These are phyloP conservation scores for Yponomeuta cagnagella DNA, from an alignment of 2,888 invertebrate genomes.

Conservation along the genomic window DNA sequence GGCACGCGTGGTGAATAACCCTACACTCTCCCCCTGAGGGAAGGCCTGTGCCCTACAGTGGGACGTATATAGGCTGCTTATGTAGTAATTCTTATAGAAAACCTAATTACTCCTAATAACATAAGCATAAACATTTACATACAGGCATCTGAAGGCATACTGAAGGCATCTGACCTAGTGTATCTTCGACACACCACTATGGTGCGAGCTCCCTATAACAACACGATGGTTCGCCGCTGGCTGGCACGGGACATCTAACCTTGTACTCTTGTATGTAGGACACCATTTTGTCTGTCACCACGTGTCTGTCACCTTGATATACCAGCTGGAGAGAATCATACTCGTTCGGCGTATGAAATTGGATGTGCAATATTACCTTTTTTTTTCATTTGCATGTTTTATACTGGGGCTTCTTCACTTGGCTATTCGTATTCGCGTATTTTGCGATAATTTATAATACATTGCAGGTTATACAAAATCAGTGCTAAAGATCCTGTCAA, in stretches of 20 bases:
- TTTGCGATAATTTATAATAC: no score
- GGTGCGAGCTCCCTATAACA: background rate
- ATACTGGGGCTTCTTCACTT: no score
- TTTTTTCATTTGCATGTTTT: no score
- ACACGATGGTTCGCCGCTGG: background rate
- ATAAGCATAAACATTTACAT: no score
- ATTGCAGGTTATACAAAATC: no score
- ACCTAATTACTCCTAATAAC: background rate
- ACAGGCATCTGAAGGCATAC: background rate
- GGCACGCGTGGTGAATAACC: no score
- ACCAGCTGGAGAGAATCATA: background rate
- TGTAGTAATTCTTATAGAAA: background rate
- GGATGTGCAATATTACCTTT: no score
- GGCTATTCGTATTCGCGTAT: no score
- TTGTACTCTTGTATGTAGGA: background rate
- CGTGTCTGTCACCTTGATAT: background rate
- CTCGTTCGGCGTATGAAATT: background rate
- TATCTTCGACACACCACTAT: background rate
- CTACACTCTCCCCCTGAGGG: no score
- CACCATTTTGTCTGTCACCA: background rate
- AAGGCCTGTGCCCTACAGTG: no score
- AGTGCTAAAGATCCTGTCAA: no score
- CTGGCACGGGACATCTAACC: background rate
- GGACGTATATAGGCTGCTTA: no score
- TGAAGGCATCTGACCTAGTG: background rate